phyloP scores from a whole-genome alignment of 2,797 vertebrate genomes.

The Peromyscus eremicus region DNA sequence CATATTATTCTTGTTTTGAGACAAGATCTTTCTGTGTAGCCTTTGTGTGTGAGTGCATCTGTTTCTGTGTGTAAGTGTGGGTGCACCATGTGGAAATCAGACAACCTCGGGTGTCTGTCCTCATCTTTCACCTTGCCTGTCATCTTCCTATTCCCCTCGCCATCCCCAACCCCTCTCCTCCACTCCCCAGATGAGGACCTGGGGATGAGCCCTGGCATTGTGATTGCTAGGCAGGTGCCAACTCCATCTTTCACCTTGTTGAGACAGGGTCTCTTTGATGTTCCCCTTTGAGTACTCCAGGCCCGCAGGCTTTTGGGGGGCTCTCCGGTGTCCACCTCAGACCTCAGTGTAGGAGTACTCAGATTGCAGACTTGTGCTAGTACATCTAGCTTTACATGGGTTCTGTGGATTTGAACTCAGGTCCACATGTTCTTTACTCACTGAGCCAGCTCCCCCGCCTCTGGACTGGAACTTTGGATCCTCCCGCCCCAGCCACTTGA shows the following conservation, averaged over 20 bases:
- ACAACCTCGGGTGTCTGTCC: not conserved
- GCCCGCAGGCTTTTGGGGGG: not conserved
- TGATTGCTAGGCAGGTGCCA: not conserved
- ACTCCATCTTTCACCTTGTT: not conserved
- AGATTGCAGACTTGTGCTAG: not conserved
- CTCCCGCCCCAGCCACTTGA: not conserved
- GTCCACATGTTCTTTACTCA: not conserved
- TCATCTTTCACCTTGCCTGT: not conserved
- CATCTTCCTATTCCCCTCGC: not conserved
- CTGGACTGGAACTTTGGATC: not conserved
- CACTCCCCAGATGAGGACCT: not conserved
- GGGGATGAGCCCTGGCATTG: not conserved
- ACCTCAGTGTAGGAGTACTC: not conserved
- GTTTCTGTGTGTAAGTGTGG: not conserved
- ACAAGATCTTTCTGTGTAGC: not conserved
- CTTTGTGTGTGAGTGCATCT: not conserved
- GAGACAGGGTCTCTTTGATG: not conserved
- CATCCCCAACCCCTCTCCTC: not conserved
- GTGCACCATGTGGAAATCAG: not conserved
- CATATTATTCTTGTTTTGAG: not conserved
- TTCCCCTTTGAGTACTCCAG: not conserved
- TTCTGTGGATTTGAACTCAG: not conserved
- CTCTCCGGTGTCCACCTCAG: not conserved
- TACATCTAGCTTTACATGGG: not conserved
- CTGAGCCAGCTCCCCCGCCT: not conserved